Base-by-base conservation (phyloP, 2,113 vertebrate species). In the Callopanchax toddi region DNA sequence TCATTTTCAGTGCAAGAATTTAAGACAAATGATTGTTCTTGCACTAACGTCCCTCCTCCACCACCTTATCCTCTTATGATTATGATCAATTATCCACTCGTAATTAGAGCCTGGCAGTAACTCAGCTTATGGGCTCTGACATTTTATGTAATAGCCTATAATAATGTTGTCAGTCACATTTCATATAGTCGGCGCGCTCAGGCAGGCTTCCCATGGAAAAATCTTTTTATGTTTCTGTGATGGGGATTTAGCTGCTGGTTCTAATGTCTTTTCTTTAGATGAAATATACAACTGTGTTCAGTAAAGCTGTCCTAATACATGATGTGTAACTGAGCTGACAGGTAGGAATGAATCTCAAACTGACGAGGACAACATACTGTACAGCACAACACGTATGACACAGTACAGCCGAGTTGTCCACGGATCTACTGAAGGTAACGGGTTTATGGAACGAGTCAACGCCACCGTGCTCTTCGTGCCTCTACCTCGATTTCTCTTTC, bases 51-150 rank as follows among this genome's bases (percentile, higher is more conserved):
- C 59, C 73, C 83, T 82, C 72, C 75, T 78, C 75, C 77, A 74
- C 74, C 71, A 78, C 67, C 66, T 71, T 79, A 82, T 82, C 74
- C 79, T 85, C 81, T 78, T 79, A 71, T 83, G 81, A 86, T 89
- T 83, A 86, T 76, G 84, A 86, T 86, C 82, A 89, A 84, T 91
- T 89, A 89, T 86, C 77, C 79, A 80, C 69, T 86, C 78, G 61
- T 84, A 87, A 89, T 87, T 87, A 85, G 64, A 89, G 66, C 68
- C 75, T 83, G 68, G 71, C 83, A 87, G 79, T 85, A 84, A 82
- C 76, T 83, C 77, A 73, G 69, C 69, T 74, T 72, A 78, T 79
- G 67, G 68, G 73, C 72, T 65, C 74, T 76, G 76, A 71, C 71
- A 86, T 71, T 81, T 81, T 55, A 75, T 72, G 76, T 84, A 80